Percentiles rank a stretch among this genome's conserved stretches.
Conservation (phyloP, 2,797 vertebrate species). For the Eptatretus atami region DNA sequence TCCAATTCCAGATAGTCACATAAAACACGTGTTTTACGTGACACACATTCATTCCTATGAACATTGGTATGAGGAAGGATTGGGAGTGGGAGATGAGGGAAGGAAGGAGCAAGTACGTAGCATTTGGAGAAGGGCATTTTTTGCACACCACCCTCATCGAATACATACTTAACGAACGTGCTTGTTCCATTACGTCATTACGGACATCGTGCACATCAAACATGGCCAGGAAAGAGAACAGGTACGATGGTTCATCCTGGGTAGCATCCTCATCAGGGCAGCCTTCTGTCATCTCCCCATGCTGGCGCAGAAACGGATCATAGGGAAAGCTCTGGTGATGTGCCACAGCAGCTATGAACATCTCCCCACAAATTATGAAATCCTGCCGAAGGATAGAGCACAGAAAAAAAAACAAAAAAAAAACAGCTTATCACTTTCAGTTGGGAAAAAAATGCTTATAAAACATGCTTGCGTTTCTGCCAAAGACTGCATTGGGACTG, state of each 20-base stretch:
- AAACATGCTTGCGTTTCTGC: too few relatives aligned
- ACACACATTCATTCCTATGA: too few relatives aligned
- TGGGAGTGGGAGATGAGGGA: too few relatives aligned
- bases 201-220: neutral
- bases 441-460: too few relatives aligned
- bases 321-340: neutral
- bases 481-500: too few relatives aligned
- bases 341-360: neutral
- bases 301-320: neutral
- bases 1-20: too few relatives aligned
- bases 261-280: neutral
- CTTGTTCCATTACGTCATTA: neutral
- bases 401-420: neutral
- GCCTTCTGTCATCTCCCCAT: too few relatives aligned
- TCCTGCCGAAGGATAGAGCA: neutral
- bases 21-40: too few relatives aligned
- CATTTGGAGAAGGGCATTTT: too few relatives aligned
- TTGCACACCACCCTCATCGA: neutral
- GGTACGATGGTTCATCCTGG: neutral
- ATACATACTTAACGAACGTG: neutral
- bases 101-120: too few relatives aligned
- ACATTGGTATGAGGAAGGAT: too few relatives aligned
- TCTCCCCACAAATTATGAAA: neutral
- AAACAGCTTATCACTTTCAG: too few relatives aligned
- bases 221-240: constrained; percentile 4